Evolutionary conservation across 2,888 invertebrate genomes (phyloP).

Genomic region (Hydraecia micacea): DNA sequence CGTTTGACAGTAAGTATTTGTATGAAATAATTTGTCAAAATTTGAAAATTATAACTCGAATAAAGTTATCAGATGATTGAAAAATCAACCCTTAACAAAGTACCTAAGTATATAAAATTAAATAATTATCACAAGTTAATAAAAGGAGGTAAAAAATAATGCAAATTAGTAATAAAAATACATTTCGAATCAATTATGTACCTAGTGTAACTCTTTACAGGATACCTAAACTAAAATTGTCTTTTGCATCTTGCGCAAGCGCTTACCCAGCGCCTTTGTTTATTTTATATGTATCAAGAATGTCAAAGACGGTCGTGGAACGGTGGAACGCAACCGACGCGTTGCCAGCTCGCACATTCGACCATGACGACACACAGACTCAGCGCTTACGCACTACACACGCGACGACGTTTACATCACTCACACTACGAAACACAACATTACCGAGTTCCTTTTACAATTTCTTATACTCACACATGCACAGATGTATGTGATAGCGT

Average conservation of each 20-base stretch:
- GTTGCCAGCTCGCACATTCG: constrained; percentile 56
- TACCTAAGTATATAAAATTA: too few species aligned
- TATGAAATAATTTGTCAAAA: too few species aligned
- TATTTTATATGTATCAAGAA: constrained; percentile 23
- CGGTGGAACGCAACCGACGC: constrained; percentile 16
- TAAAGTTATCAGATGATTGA: too few species aligned
- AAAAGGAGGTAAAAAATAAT: not conserved
- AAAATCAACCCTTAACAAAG: too few species aligned
- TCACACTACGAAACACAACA: constrained; percentile 1
- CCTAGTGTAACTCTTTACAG: not conserved
- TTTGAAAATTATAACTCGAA: too few species aligned
- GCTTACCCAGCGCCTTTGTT: not conserved
- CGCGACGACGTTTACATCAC: constrained; percentile 17
- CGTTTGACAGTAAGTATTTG: too few species aligned
- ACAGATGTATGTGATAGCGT: not conserved
- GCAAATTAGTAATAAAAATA: not conserved
- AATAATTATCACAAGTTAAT: not conserved
- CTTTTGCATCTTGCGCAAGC: not conserved
- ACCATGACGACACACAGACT: constrained; percentile 54
- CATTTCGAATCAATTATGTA: not conserved
- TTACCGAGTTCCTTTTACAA: not conserved
- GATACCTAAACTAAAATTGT: not conserved
- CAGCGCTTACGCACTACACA: constrained; percentile 32
- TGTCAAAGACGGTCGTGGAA: constrained; percentile 35
- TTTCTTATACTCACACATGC: constrained; percentile 20